Evolutionary conservation across 1,140 invertebrate genomes (phyloP), one percentile per base, ranked within the genome.

Genomic region (Zaprionus ornatus): DNA sequence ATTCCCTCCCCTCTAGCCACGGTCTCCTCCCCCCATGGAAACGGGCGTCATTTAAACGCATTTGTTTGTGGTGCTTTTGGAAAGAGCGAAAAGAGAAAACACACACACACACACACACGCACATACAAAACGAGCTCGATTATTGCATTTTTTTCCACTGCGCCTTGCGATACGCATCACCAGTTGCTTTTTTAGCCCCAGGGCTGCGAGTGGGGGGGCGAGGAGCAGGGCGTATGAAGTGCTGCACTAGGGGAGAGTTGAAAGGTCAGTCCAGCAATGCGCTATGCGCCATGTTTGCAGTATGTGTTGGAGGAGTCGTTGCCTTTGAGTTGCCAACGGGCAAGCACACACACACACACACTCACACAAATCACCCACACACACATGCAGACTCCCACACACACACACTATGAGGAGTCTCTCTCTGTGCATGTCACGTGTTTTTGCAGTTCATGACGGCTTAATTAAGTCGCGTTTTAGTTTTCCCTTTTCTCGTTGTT

Each of bases 361-460:
- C 32, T 42, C 29, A 56, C 56, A 56, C 45, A 29, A 7, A 29
- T 7, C 7, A 29, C 2, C 27, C 1, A 27, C 45, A 50, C 45
- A 50, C 35, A 40, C 56, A 40, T 52, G 21, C 29, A 54, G 52
- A 60, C 10, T 21, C 40, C 19, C 19, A 42, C 13, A 66, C 21
- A 52, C 40, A 62, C 56, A 61, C 45, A 37, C 45, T 29, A 19
- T 32, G 37, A 15, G 35, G 23, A 23, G 13, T 19, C 29, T 10
- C 29, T 32, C 29, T 21, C 29, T 70, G 67, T 77, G 54, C 69
- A 79, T 79, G 79, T 80, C 79, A 80, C 76, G 63, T 80, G 79
- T 57, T 79, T 71, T 75, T 80, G 71, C 79, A 80, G 79, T 80
- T 80, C 76, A 79, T 80, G 79, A 80, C 76, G 79, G 79, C 79